Conservation (phyloP, 2,797 vertebrate genomes). For the Furcifer pardalis region DNA sequence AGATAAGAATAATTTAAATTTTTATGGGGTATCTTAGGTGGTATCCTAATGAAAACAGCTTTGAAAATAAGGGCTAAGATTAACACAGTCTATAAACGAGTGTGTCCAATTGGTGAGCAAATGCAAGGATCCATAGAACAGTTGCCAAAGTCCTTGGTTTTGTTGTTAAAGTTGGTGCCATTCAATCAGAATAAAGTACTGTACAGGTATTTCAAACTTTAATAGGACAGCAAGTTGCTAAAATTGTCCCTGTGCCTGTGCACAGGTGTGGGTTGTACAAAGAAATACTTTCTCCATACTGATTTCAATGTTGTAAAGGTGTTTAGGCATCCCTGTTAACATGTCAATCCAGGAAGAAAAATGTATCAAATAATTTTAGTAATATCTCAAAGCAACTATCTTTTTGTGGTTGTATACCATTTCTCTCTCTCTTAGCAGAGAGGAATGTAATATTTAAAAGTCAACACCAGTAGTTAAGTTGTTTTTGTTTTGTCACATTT, state of each 20-base stretch:
- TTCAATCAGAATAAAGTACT: neutral
- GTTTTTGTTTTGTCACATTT: neutral
- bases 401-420: neutral
- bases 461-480: neutral
- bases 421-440: neutral
- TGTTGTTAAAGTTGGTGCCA: neutral
- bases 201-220: neutral
- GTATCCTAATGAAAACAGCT: conserved; percentile 8
- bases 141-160: neutral
- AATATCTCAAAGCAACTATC: neutral
- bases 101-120: neutral
- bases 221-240: neutral
- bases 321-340: neutral
- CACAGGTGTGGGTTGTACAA: neutral
- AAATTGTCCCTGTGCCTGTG: neutral
- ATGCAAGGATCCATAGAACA: neutral
- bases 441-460: neutral
- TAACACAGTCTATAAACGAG: conserved; percentile 10
- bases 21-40: neutral
- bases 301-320: neutral
- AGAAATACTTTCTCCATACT: neutral
- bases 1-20: neutral
- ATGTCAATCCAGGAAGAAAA: neutral
- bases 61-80: conserved; percentile 1
- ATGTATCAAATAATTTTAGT: neutral